A percentile compares a stretch with the other conserved stretches of the same genome.
Conservation (phyloP, 2,797 vertebrate species). For the Thunnus albacares region DNA sequence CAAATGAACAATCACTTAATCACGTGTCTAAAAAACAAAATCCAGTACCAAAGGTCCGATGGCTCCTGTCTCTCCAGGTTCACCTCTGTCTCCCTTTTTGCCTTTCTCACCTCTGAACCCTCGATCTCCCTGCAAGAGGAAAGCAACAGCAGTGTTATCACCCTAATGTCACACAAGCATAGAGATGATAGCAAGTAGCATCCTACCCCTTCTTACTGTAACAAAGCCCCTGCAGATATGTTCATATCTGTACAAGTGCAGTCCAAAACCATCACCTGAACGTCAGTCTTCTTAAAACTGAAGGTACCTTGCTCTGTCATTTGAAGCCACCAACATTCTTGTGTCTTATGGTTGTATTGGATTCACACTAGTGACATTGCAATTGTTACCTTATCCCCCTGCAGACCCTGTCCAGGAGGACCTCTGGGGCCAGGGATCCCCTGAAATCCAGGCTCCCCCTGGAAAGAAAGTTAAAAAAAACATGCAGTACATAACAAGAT, state of each 20-base stretch:
- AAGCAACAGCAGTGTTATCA: rapidly evolving
- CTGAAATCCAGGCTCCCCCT: constrained; percentile 91
- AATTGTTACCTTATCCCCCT: constrained; percentile 87
- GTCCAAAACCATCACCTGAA: too few relatives aligned
- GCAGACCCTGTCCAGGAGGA: constrained; percentile 84
- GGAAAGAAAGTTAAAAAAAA: not conserved
- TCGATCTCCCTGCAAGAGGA: constrained; percentile 85
- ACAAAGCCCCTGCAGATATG: not conserved
- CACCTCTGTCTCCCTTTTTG: constrained; percentile 88
- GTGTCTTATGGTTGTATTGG: not conserved
- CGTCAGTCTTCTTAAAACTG: too few relatives aligned
- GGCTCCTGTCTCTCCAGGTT: constrained; percentile 84
- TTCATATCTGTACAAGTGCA: not conserved
- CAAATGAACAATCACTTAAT: not conserved
- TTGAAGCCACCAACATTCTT: too few relatives aligned
- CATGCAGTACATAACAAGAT: too few relatives aligned
- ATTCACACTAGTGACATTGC: not conserved
- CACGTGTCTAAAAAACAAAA: not conserved
- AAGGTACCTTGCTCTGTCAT: too few relatives aligned
- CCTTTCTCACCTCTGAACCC: constrained; percentile 88
- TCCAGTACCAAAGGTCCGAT: constrained; percentile 79
- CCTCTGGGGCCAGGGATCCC: constrained; percentile 88
- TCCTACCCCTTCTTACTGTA: not conserved
- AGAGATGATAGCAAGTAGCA: not conserved
- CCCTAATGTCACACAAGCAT: not conserved